Evolutionary conservation across 2,113 vertebrate species (phyloP), one percentile per base, ranked within the genome.

Genomic region (Myodes glareolus): DNA sequence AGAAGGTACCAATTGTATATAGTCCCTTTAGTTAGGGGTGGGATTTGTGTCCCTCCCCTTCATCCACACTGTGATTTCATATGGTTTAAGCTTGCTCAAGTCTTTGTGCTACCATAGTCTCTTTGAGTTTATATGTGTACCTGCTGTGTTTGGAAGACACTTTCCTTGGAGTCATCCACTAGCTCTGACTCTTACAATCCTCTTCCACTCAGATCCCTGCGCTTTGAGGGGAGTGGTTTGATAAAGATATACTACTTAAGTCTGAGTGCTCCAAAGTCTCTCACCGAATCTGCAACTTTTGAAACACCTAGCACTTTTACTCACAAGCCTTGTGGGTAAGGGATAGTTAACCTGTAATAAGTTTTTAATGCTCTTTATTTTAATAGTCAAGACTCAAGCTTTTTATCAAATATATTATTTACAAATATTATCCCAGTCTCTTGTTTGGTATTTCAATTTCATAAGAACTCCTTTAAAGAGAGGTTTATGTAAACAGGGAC

Each of bases 381-480:
- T 91, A 25, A 75, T 76, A 55, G 84, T 90, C 36, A 31, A 23
- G 4, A 88, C 87, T 80, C 63, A 84, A 91, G 13, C 9, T 2
- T 1, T 88, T 91, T 63, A 70, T 90, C 29, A 88, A 25, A 70
- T 85, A 55, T 65, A 72, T 42, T 90, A 65, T 95, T 90, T 42
- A 1, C 8, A 87, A 90, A 25, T 92, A 85, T 84, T 80, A 94
- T 94, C 63, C 5, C 2, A 84, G 13, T 63, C 31, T 68, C 27
- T 89, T 29, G 23, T 52, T 96, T 93, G 5, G 55, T 94, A 16
- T 95, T 95, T 80, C 89, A 91, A n/a, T 94, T 95, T n/a, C 81
- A 50, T 88, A 85, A 88, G 13, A 92, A 2, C 52, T 94, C 42
- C 75, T 94, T 94, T 31, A 70, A 61, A 72, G 19, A 95, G 29